A percentile compares a stretch with the other conserved stretches of the same genome.
These are phyloP conservation scores for Peromyscus polionotus DNA, from an alignment of 2,113 vertebrate genomes.

Conservation along the genomic window DNA sequence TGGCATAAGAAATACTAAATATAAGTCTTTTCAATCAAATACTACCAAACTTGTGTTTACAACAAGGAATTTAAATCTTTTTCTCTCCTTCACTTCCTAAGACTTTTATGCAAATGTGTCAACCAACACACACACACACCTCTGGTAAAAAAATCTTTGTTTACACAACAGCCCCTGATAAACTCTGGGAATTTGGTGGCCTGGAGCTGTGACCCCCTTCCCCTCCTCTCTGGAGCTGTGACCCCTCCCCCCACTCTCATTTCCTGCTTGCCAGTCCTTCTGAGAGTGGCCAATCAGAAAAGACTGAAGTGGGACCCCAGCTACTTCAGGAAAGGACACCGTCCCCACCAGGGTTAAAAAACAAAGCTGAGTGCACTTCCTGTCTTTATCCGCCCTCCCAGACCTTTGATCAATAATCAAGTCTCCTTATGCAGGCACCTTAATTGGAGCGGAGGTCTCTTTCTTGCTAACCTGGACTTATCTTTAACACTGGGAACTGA, in stretches of 20 bases:
- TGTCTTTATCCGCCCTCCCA: rapidly evolving
- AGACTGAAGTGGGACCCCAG: neutral
- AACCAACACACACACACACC: neutral
- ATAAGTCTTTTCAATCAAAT: neutral
- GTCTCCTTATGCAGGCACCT: neutral
- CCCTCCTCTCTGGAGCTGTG: neutral
- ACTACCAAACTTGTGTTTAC: neutral
- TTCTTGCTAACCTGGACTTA: neutral
- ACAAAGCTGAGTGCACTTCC: neutral
- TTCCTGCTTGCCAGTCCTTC: neutral
- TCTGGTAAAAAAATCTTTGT: neutral
- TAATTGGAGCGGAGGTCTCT: neutral
- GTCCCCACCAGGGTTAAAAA: neutral
- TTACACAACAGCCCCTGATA: neutral
- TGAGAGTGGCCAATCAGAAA: neutral
- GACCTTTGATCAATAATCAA: neutral
- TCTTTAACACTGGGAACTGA: neutral
- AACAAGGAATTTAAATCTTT: neutral
- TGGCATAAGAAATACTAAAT: neutral
- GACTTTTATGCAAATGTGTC: neutral
- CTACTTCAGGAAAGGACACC: neutral
- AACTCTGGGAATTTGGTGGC: neutral
- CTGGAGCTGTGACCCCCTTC: neutral
- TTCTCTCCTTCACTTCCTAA: neutral
- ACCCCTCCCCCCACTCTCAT: neutral